Evolutionary conservation across 2,797 vertebrate species (phyloP), one percentile per base, ranked within the genome.

Genomic region (Sciurus carolinensis): DNA sequence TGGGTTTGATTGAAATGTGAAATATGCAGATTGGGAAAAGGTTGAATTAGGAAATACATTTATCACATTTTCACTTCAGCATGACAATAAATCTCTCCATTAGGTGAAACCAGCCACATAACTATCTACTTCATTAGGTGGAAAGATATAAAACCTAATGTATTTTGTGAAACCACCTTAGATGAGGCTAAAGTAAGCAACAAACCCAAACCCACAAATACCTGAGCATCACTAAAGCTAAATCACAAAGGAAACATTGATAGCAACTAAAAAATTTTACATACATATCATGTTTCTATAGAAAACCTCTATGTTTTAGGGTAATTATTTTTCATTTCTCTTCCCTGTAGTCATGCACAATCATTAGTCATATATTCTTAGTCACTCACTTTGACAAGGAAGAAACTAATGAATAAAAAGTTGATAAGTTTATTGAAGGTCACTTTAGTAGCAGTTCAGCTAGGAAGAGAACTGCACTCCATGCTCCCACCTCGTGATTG

Each of bases 41-140:
- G 57, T 95, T 96, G 83, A 97, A 97, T 96, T 97, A 97, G 73
- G 57, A 96, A 96, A 97, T 77, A 87, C 52, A 95, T 96, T 96
- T 94, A 97, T 97, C 83, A 96, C 20, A 81, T 94, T 95, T 98
- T 95, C 82, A 92, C 62, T 94, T 97, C n/a, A 91, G 75, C 62
- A 92, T 89, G 90, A 91, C 64, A 95, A 92, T 98, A 97, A 97
- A 97, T 98, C 81, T 96, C 90, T 96, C 94, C 52, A 93, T 96
- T 96, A 95, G 89, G 69, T 91, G 93, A 97, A 98, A 93, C 62
- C 89, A 77, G 62, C 18, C 95, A 24, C 95, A 24, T 75, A 97
- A 69, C 22, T 95, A 91, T 95, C 87, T 87, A 1, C 44, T 97
- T 39, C 50, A 83, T 95, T 97, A 91, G 59, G 72, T 96, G 86